Percentiles rank a stretch among this genome's conserved stretches.
phyloP scores from a whole-genome alignment of 1,140 invertebrate species.

The Drosophila ananassae region DNA sequence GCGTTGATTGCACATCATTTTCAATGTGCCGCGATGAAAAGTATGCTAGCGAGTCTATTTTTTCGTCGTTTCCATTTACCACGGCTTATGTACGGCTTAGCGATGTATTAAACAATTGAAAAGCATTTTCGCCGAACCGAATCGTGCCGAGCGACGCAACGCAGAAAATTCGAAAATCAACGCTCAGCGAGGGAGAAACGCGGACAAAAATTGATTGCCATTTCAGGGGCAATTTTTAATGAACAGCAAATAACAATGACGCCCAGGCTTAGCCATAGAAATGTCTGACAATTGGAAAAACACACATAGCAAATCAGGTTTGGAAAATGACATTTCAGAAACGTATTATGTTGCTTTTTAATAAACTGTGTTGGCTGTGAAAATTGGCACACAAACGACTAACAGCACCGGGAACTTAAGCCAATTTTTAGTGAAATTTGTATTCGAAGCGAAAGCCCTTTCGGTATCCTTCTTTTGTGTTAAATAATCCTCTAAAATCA shows the following conservation, averaged over 20 bases:
- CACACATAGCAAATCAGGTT: conserved; percentile 28
- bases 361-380: conserved; percentile 9
- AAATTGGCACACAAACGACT: background rate
- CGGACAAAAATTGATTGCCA: conserved; percentile 65
- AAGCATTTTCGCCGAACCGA: conserved; percentile 61
- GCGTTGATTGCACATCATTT: conserved; percentile 74
- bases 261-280: conserved; percentile 42
- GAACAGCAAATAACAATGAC: conserved; percentile 68
- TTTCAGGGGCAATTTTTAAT: conserved; percentile 79
- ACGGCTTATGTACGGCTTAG: conserved; percentile 71
- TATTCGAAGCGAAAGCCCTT: background rate
- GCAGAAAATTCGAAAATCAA: conserved; percentile 17
- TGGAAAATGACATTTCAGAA: conserved; percentile 20
- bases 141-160: conserved; percentile 8
- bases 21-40: conserved; percentile 47
- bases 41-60: conserved; percentile 24
- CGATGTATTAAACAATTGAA: conserved; percentile 78
- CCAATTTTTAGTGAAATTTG: background rate
- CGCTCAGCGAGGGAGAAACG: conserved; percentile 5
- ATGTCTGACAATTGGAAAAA: conserved; percentile 28
- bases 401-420: no score
- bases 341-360: conserved; percentile 38
- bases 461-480: background rate
- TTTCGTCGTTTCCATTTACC: conserved; percentile 58
- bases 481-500: conserved; percentile 2